Evolutionary conservation across 1,140 invertebrate species (phyloP), one percentile per base, ranked within the genome.

Genomic region (Globodera rostochiensis): DNA sequence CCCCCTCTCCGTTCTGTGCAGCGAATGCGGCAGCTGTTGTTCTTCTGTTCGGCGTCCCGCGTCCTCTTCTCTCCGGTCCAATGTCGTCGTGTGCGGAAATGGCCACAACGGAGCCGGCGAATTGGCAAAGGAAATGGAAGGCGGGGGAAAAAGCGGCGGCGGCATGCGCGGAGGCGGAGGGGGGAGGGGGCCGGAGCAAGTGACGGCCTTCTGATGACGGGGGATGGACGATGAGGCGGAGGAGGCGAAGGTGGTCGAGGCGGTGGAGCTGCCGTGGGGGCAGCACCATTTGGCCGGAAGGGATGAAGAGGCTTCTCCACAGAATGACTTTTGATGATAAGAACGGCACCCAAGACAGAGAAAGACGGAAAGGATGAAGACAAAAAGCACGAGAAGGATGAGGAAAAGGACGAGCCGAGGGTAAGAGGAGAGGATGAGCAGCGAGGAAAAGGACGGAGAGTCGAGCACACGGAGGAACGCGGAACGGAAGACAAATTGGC

Each of bases 401-500:
- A 80, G 46, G 36, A 57, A 69, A 13, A 45, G 50, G 6, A 46
- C 25, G 6, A 60, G 50, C 15, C 11, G 69, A 15, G 66, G 50
- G 1, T 36, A 50, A 53, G 57, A n/a, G 36, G 81, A 36, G 45
- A 82, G 21, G 7, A 69, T 36, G 13, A 50, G 46, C 64, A 73
- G 13, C n/a, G 53, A 36, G 74, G 71, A 66, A 36, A 6, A 47
- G 50, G 25, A 77, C 83, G 74, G 53, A 7, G 36, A 4, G 8
- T 84, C 74, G 25, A 77, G n/a, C n/a, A 83, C 82, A 6, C 49
- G 45, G n/a, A 83, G 60, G n/a, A 76, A 60, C 36, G 80, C 70
- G 19, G 82, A 83, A 47, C 82, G 70, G 47, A 74, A 83, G 3
- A 84, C 82, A 66, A 83, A 83, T 53, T 83, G 82, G 6, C 82